phyloP scores from a whole-genome alignment of 2,113 vertebrate species.

The Tragelaphus buxtoni region DNA sequence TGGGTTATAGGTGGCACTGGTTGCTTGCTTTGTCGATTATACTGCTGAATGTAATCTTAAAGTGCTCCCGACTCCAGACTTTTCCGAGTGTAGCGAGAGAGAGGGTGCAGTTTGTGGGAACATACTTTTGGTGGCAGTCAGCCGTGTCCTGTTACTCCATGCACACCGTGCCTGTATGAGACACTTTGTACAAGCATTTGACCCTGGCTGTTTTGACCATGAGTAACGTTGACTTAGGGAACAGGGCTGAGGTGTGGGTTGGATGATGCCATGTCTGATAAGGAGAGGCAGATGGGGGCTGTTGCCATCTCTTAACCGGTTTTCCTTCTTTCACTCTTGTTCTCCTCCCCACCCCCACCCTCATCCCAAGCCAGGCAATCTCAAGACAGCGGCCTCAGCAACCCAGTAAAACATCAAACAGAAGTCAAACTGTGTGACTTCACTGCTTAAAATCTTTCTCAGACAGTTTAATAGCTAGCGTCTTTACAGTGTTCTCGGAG shows the following conservation, averaged over 20 bases:
- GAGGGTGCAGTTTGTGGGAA: background rate
- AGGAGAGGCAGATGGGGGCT: background rate
- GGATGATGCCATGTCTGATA: background rate
- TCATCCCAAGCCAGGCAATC: background rate
- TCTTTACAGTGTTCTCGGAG: background rate
- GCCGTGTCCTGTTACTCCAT: background rate
- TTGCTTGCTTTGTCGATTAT: background rate
- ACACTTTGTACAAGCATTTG: background rate
- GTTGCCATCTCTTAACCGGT: rapidly evolving
- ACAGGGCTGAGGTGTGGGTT: background rate
- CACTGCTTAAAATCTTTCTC: background rate
- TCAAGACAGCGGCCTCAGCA: background rate
- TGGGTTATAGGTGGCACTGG: background rate
- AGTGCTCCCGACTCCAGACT: background rate
- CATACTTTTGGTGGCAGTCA: background rate
- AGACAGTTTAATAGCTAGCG: background rate
- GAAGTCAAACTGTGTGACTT: background rate
- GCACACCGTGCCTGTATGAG: rapidly evolving
- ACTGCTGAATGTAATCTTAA: background rate
- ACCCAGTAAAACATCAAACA: background rate
- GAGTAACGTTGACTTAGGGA: background rate
- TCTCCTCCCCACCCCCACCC: rapidly evolving
- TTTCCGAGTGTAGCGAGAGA: background rate
- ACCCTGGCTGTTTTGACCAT: background rate
- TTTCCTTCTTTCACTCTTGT: background rate